Conservation (phyloP, 2,888 invertebrate species). For the Patella caerulea region DNA sequence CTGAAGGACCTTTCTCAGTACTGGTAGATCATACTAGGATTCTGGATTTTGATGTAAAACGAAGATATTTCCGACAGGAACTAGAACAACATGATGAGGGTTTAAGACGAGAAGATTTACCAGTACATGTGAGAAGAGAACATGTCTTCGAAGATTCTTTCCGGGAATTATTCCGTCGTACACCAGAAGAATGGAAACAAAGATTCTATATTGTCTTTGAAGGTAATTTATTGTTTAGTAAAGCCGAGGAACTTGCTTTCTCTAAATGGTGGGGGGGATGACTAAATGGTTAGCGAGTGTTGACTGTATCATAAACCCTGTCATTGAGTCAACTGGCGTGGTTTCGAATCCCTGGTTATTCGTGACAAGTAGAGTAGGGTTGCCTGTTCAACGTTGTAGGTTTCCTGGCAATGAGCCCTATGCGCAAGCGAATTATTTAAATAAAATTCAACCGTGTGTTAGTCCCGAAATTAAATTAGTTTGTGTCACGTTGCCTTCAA, state of each 20-base stretch:
- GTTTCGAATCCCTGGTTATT: too few relatives aligned
- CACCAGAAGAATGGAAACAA: slow-evolving; percentile 91
- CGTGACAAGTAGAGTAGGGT: too few relatives aligned
- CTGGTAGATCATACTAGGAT: slow-evolving; percentile 89
- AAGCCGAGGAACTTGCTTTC: neutral
- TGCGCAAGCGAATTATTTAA: too few relatives aligned
- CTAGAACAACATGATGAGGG: slow-evolving; percentile 84
- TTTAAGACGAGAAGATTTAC: slow-evolving; percentile 80
- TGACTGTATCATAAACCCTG: too few relatives aligned
- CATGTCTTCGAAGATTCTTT: slow-evolving; percentile 92
- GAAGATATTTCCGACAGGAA: slow-evolving; percentile 89
- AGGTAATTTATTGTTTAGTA: slow-evolving; percentile 74
- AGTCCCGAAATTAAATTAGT: too few relatives aligned
- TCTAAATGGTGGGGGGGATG: too few relatives aligned
- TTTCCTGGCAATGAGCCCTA: too few relatives aligned
- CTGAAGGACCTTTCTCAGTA: slow-evolving; percentile 89
- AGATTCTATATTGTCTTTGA: slow-evolving; percentile 93
- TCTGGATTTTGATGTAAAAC: slow-evolving; percentile 90
- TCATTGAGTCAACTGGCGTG: too few relatives aligned
- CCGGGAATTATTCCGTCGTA: slow-evolving; percentile 85
- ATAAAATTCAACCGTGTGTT: too few relatives aligned
- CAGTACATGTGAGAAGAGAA: slow-evolving; percentile 86
- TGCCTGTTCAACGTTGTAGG: too few relatives aligned
- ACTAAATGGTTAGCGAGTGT: too few relatives aligned
- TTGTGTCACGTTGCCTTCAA: too few relatives aligned